Conservation (phyloP, 1,140 invertebrate species). For the Drosophila melanica region DNA sequence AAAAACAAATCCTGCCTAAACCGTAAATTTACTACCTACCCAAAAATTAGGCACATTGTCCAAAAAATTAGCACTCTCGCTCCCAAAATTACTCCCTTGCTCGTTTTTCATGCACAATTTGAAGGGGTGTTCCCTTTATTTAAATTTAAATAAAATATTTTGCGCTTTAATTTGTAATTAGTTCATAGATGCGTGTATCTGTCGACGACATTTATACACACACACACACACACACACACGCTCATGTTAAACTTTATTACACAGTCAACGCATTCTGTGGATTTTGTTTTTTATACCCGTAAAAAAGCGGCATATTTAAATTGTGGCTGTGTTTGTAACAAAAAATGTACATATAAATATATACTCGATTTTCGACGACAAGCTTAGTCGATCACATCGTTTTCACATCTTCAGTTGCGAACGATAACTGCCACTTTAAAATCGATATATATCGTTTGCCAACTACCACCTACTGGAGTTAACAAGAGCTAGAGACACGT, state of each 20-base stretch:
- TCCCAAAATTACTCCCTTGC: not conserved
- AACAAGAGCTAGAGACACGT: not conserved
- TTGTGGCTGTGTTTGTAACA: no score
- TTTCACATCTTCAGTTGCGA: no score
- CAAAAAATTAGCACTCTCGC: no score
- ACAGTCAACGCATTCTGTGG: constrained; percentile 10
- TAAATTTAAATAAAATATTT: constrained; percentile 16
- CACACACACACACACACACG: constrained; percentile 3
- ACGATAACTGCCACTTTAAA: not conserved
- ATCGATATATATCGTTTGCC: constrained; percentile 3
- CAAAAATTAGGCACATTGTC: no score
- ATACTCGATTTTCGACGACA: no score
- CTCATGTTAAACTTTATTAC: constrained; percentile 11
- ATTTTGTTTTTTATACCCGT: constrained; percentile 8
- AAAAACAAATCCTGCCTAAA: no score
- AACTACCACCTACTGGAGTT: not conserved
- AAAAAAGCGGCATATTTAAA: not conserved
- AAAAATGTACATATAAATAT: no score
- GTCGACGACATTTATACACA: not conserved
- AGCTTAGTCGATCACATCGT: no score
- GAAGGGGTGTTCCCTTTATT: constrained; percentile 4
- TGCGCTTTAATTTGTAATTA: constrained; percentile 23
- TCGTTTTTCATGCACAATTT: not conserved
- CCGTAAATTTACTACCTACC: no score
- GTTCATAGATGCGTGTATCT: constrained; percentile 18